Evolutionary conservation across 2,113 vertebrate genomes (phyloP), one percentile per base, ranked within the genome.

Genomic region (Cynoglossus semilaevis): DNA sequence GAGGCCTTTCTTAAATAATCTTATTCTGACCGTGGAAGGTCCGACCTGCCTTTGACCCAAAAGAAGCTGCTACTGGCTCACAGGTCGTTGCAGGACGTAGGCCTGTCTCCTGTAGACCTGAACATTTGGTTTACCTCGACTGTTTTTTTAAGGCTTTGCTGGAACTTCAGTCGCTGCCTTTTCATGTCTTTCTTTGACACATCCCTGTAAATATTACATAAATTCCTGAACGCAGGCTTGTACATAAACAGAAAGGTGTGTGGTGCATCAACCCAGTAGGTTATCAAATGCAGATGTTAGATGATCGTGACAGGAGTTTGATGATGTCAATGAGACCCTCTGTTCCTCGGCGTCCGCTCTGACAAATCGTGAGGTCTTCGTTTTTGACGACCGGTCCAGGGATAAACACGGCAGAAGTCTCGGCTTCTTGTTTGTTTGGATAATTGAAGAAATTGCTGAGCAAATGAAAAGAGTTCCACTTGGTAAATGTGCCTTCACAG

Each of bases 381-480:
- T 77, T 6, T 29, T 71, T 82, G 73, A 75, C 52, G 61, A 49
- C 68, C 37, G 19, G 43, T 58, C 63, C 61, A 51, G 76, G 64
- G 60, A 57, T 78, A 84, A 84, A 85, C 81, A 88, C 80, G 77
- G 72, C 65, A 72, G 56, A 82, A 76, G 72, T 70, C 67, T 74
- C 57, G 44, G 59, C 56, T 73, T 71, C 83, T 74, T 66, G 76
- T 87, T 81, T 87, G 76, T 85, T 84, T 85, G 58, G 69, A 80
- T 86, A 80, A 87, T 85, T 81, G 84, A 84, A 78, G 53, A 82
- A 87, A 87, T 85, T 87, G 74, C 82, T 72, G 68, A 61, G 58
- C 68, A 86, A 82, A 82, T 70, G 51, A 58, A 72, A 72, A 67
- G 58, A 72, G 64, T 77, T 76, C 69, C 70, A 77, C 60, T 79